These are phyloP conservation scores for Meta bourneti DNA, from an alignment of 2,888 invertebrate genomes.

Conservation along the genomic window DNA sequence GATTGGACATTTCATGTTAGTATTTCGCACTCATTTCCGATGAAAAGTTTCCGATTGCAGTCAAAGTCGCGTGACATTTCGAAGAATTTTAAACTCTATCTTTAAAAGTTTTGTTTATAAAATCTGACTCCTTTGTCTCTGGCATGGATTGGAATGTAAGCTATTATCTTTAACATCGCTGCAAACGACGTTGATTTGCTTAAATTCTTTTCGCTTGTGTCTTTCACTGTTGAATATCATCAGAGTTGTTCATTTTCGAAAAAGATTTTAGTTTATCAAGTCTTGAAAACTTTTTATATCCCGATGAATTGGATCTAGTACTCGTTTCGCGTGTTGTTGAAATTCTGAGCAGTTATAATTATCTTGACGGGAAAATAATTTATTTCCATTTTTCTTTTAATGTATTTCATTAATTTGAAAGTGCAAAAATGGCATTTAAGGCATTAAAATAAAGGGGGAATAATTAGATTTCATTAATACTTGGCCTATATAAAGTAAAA, in stretches of 20 bases:
- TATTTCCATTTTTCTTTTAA: not conserved
- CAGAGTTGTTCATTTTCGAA: not conserved
- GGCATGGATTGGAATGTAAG: not conserved
- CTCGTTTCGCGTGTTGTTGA: not conserved
- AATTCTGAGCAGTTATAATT: not conserved
- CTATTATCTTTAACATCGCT: not conserved
- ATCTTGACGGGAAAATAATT: not conserved
- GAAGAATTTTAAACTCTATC: slow-evolving; percentile 25
- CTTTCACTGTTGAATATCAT: not conserved
- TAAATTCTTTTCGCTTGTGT: not conserved
- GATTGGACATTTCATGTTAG: slow-evolving; percentile 17
- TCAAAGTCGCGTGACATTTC: not conserved
- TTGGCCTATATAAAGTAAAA: not conserved
- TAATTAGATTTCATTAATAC: not conserved
- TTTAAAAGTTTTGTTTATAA: slow-evolving; percentile 21
- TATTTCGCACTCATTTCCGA: not conserved
- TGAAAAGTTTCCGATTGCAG: not conserved
- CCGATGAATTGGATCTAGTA: not conserved
- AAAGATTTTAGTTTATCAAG: not conserved
- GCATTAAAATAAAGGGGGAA: not conserved
- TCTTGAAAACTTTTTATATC: not conserved
- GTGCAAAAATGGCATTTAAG: not conserved
- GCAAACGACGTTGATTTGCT: not conserved
- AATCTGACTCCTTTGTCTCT: not conserved
- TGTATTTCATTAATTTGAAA: not conserved